Percentiles rank a stretch among this genome's conserved stretches.
Conservation (phyloP, 1,140 invertebrate species). For the Phocides pigmalion region DNA sequence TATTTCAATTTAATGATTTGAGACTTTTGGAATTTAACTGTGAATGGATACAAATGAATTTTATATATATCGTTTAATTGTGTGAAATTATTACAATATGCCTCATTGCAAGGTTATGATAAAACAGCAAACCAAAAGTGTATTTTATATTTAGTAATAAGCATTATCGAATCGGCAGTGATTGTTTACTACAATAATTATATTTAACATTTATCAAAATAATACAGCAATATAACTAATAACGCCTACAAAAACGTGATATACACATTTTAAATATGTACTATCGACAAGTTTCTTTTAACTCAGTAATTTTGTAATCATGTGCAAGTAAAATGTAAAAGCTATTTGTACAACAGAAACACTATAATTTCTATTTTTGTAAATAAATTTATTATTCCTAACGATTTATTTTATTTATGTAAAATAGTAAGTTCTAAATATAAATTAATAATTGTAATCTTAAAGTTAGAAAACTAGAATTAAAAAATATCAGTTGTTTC, state of each 20-base stretch:
- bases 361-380: constrained; percentile 58
- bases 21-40: constrained; percentile 6
- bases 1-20: constrained; percentile 8
- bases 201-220: neutral
- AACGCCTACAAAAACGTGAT: constrained; percentile 20
- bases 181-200: constrained; percentile 32
- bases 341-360: constrained; percentile 37
- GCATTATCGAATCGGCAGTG: constrained; percentile 47
- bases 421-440: neutral
- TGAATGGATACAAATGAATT: constrained; percentile 16
- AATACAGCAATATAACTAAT: constrained; percentile 1
- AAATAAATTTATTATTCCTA: constrained; percentile 50
- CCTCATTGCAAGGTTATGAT: constrained; percentile 6
- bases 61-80: constrained; percentile 12
- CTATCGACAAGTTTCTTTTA: constrained; percentile 5
- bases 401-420: constrained; percentile 18
- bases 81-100: constrained; percentile 16
- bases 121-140: neutral
- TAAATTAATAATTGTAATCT: neutral
- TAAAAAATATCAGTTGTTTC: no score
- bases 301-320: constrained; percentile 40
- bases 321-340: constrained; percentile 42
- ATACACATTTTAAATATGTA: constrained; percentile 35
- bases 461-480: neutral
- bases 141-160: neutral